phyloP scores from a whole-genome alignment of 2,797 vertebrate species.

The Coracias cyanogaster region DNA sequence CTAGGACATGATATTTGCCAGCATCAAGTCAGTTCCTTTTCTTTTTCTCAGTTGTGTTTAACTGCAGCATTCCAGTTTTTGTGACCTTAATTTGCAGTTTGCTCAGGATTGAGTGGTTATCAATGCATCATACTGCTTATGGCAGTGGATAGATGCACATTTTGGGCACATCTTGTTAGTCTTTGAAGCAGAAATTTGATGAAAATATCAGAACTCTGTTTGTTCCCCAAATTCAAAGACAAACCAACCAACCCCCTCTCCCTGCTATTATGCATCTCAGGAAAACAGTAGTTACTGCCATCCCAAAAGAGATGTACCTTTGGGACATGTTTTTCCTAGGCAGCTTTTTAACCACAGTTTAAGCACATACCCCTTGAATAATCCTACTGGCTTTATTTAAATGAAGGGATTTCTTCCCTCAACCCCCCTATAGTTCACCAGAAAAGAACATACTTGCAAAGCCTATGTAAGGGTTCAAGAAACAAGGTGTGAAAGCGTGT shows the following conservation, averaged over 20 bases:
- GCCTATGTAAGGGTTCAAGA: neutral
- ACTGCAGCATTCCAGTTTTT: fast-evolving
- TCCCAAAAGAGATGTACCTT: neutral
- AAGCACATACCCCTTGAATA: neutral
- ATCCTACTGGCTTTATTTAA: neutral
- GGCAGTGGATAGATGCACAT: fast-evolving
- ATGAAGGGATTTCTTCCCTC: neutral
- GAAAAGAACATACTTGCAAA: neutral
- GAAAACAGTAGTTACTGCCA: neutral
- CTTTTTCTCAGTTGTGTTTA: fast-evolving
- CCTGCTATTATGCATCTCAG: fast-evolving
- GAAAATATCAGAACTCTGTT: neutral
- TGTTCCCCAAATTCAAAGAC: neutral
- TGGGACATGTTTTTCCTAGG: fast-evolving
- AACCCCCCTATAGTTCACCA: fast-evolving
- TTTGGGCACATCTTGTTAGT: neutral
- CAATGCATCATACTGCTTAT: fast-evolving
- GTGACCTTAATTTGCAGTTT: neutral
- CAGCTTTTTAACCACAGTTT: neutral
- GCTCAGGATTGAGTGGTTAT: neutral
- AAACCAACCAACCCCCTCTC: fast-evolving
- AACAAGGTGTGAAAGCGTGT: fast-evolving
- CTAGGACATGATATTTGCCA: fast-evolving
- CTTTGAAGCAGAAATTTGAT: neutral
- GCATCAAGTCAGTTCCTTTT: neutral